These are phyloP conservation scores for Leptothorax acervorum DNA, from an alignment of 2,888 invertebrate species.

Conservation along the genomic window DNA sequence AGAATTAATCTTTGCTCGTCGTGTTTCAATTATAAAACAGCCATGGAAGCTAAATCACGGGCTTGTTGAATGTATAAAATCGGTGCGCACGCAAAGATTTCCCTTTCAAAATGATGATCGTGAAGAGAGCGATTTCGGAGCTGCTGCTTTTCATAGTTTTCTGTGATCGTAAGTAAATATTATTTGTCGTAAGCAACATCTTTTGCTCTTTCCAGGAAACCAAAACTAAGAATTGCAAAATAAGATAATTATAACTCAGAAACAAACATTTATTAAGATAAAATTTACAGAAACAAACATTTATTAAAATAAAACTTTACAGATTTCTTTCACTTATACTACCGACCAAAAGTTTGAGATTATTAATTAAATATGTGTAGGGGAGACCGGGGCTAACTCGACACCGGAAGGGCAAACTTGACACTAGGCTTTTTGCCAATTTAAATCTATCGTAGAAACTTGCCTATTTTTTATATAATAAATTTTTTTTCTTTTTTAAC, in stretches of 20 bases:
- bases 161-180: constrained; percentile 75
- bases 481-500: too few relatives aligned
- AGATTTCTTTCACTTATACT: neutral
- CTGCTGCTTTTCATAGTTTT: constrained; percentile 76
- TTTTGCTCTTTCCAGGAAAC: constrained; percentile 69
- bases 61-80: constrained; percentile 24
- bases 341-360: too few relatives aligned
- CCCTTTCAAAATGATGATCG: constrained; percentile 59
- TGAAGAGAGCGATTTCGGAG: constrained; percentile 71
- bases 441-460: too few relatives aligned
- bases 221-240: neutral
- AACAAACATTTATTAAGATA: neutral
- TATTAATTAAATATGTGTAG: too few relatives aligned
- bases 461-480: too few relatives aligned
- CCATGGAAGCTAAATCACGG: constrained; percentile 4
- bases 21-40: constrained; percentile 21
- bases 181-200: constrained; percentile 53
- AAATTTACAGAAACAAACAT: neutral
- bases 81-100: neutral
- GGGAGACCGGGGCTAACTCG: too few relatives aligned
- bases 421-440: too few relatives aligned
- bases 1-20: neutral
- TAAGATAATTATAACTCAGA: neutral
- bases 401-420: too few relatives aligned
- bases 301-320: neutral